Percentiles rank a stretch among this genome's conserved stretches.
phyloP scores from a whole-genome alignment of 2,888 invertebrate species.

The Synanthedon formicaeformis region DNA sequence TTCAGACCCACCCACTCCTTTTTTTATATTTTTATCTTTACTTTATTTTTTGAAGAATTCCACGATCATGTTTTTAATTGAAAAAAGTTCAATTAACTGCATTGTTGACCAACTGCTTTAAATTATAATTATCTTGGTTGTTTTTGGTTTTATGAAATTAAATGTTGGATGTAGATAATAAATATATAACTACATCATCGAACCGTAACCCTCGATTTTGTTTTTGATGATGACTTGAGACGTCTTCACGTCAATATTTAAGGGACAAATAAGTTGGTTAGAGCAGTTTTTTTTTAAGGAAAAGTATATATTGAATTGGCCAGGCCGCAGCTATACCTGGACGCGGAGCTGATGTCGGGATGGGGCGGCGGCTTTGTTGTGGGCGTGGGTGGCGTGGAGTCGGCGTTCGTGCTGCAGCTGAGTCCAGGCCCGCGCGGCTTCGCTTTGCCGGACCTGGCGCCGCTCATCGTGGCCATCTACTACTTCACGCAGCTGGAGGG shows the following conservation, averaged over 20 bases:
- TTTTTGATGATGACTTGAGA: not conserved
- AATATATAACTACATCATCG: too few species aligned
- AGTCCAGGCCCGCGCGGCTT: slow-evolving; percentile 76
- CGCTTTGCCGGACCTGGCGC: slow-evolving; percentile 74
- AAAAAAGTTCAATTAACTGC: too few species aligned
- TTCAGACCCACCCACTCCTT: slow-evolving; percentile 3
- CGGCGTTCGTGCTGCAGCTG: slow-evolving; percentile 77
- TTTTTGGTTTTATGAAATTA: too few species aligned
- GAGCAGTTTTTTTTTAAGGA: not conserved
- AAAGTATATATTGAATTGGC: not conserved
- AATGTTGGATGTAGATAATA: too few species aligned
- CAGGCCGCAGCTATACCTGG: slow-evolving; percentile 29
- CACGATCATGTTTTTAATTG: too few species aligned
- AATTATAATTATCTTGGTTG: too few species aligned
- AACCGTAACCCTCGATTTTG: too few species aligned
- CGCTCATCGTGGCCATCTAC: slow-evolving; percentile 82
- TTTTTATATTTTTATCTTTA: too few species aligned
- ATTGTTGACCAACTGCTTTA: too few species aligned
- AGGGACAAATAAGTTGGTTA: not conserved
- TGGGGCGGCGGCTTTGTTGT: slow-evolving; percentile 73
- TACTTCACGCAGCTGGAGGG: slow-evolving; percentile 92
- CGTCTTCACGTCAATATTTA: not conserved
- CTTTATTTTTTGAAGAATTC: too few species aligned
- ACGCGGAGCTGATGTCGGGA: slow-evolving; percentile 36
- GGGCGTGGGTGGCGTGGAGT: slow-evolving; percentile 86